Percentiles rank a stretch among this genome's conserved stretches.
Evolutionary conservation across 2,888 invertebrate species (phyloP).

Genomic region (Galerucella pusilla): DNA sequence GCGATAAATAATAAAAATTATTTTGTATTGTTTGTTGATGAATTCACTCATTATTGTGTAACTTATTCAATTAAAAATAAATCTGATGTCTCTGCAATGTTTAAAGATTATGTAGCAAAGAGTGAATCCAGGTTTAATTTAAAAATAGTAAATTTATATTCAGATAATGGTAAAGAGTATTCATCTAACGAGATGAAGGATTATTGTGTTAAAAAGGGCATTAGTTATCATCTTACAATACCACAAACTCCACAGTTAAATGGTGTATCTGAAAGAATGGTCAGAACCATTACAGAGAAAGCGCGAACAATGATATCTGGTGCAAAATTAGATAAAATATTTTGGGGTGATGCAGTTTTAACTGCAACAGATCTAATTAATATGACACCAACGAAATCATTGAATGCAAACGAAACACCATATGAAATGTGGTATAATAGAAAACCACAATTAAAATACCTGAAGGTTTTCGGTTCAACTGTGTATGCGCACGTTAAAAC

Average conservation of each 20-base stretch:
- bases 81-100: too few relatives aligned
- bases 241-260: slow-evolving; percentile 61
- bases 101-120: too few relatives aligned
- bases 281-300: slow-evolving; percentile 54
- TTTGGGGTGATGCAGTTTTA: too few relatives aligned
- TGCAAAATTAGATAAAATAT: too few relatives aligned
- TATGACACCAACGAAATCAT: slow-evolving; percentile 53
- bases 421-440: slow-evolving; percentile 59
- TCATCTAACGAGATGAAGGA: slow-evolving; percentile 50
- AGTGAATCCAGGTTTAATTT: too few relatives aligned
- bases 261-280: slow-evolving; percentile 60
- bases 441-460: slow-evolving; percentile 55
- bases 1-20: too few relatives aligned
- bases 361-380: too few relatives aligned
- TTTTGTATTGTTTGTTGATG: too few relatives aligned
- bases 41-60: too few relatives aligned
- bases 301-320: too few relatives aligned
- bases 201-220: slow-evolving; percentile 56
- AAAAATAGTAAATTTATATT: too few relatives aligned
- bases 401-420: slow-evolving; percentile 57
- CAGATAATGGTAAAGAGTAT: slow-evolving; percentile 43
- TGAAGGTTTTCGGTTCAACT: slow-evolving; percentile 55
- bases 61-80: too few relatives aligned
- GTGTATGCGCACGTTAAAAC: slow-evolving; percentile 40
- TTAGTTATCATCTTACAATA: slow-evolving; percentile 60